Evolutionary conservation across 2,888 invertebrate species (phyloP), one percentile per base, ranked within the genome.

Genomic region (Parascotia fuliginaria): DNA sequence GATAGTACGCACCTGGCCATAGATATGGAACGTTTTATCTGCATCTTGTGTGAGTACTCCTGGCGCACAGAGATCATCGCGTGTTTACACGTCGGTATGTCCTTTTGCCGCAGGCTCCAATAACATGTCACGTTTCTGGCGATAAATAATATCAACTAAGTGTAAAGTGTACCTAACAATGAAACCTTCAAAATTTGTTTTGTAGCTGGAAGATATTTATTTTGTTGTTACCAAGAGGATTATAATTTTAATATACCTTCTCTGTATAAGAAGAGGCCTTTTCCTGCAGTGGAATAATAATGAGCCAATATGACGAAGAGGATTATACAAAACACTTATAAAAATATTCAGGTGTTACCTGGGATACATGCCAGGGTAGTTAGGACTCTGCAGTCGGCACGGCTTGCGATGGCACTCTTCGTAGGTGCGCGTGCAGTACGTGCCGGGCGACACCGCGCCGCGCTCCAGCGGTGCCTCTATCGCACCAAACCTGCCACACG

Each of bases 1-100:
- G 19, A 5, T 3, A 24, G 24, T n/a, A 24, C 7, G 24, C 40
- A 92, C 94, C 91, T 94, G 66, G 94, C 95, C 91, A 94, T 95
- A 19, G 93, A 93, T 60, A 94, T 94, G 0, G 94, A 94, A 9
- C 94, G 89, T 64, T 94, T 94, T 83, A 95, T 94, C 77, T 95
- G 95, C 93, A 95, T 94, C 81, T 95, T 95, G 76, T 95, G 95
- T 36, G 94, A 93, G 55, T 94, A 95, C 73, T 95, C 95, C 81
- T 97, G 96, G 41, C 95, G 93, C 51, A 97, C 96, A 12, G 96
- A 95, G 69, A 98, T 96, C 96, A 97, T 97, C 28, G 97, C 97
- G 86, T 97, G 97, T 81, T 97, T 97, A 85, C 97, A 97, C 34
- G 96, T 96, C 9, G 97, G 97, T 57, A 97, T 95, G 76, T 95